Base-by-base conservation (phyloP, 37 sponge, comb jelly and placozoan species). In the Amphimedon queenslandica region DNA sequence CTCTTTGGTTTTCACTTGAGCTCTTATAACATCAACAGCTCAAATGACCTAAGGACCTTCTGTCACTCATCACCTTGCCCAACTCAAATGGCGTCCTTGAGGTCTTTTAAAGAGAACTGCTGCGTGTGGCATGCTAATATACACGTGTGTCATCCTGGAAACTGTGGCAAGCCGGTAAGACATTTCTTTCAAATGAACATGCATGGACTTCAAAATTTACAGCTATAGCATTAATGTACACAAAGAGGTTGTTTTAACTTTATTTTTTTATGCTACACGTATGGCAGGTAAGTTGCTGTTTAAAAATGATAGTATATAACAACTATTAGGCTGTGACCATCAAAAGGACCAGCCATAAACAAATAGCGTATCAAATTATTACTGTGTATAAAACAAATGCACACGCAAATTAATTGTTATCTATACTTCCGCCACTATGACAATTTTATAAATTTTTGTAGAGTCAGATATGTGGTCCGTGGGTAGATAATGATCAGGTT, bases 101-200 rank as follows among this genome's bases (percentile, higher is more conserved):
- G 56, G 25, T 66, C 32, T 28, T 60, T 60, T n/a, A 34, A 0
- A 27, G 40, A 55, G 1, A 75, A 80, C 47, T 94, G 96, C 70
- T 91, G 92, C 71, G 75, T 94, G 11, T 74, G 78, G 67, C 96
- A 94, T 75, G 76, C 89, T 37, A 94, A 88, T 42, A 63, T 94
- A 21, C 96, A 91, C 55, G 63, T 79, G 25, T 94, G 96, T 58
- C 74, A 76, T 58, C 80, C 71, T 21, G 37, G 37, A 20, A 75
- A 66, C 40, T 58, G 75, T 63, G 64, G 60, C 0, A 37, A 4
- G 21, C 61, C 61, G 27, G 61, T 60, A 25, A 60, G 61, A n/a
- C n/a, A n/a, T n/a, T n/a, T n/a, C n/a, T n/a, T n/a, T n/a, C n/a
- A n/a, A n/a, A n/a, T n/a, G n/a, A n/a, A n/a, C n/a, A n/a, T n/a